Conservation (phyloP, 1,140 invertebrate species). For the Ladona fulva region DNA sequence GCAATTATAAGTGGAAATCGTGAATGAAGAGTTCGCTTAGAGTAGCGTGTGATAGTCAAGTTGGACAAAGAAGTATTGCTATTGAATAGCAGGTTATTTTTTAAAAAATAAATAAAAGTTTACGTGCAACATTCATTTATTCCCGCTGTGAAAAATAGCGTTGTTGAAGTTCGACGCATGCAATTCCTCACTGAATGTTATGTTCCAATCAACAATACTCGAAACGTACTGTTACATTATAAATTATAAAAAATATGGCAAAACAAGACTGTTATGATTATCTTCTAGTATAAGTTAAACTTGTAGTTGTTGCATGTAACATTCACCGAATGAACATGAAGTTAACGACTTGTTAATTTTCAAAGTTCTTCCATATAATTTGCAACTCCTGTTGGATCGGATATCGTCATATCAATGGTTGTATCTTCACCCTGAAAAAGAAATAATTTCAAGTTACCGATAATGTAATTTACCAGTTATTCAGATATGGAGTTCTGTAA, state of each 20-base stretch:
- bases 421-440: constrained; percentile 35
- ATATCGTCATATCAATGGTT: constrained; percentile 34
- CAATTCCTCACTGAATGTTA: too few species aligned
- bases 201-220: too few species aligned
- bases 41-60: neutral
- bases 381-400: constrained; percentile 32
- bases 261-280: too few species aligned
- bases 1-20: neutral
- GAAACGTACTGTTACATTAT: too few species aligned
- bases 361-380: constrained; percentile 33
- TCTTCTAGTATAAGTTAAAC: too few species aligned
- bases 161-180: too few species aligned
- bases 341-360: constrained; percentile 17
- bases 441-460: constrained; percentile 16
- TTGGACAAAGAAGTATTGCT: neutral
- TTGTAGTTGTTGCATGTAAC: too few species aligned
- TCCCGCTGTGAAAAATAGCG: too few species aligned
- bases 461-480: too few species aligned
- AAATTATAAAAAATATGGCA: too few species aligned
- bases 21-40: neutral
- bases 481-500: too few species aligned
- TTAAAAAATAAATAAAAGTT: constrained; percentile 4
- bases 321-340: too few species aligned
- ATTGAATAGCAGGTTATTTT: neutral
- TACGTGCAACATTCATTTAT: neutral